Conservation (phyloP, 2,113 vertebrate species). For the Petromus typicus region DNA sequence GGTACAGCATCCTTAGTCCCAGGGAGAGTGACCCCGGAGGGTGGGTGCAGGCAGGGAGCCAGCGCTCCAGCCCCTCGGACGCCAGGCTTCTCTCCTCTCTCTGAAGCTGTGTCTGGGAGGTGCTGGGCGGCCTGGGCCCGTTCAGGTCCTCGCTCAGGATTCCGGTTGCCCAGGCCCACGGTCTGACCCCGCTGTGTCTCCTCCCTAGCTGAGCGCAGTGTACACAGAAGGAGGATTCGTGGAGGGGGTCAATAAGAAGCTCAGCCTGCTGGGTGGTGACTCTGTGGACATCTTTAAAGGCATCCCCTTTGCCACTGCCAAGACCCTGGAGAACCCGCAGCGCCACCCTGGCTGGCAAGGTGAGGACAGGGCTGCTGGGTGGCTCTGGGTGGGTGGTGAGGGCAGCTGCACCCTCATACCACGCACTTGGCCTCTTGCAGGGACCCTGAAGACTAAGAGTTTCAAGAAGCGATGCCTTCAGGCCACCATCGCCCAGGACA, state of each 20-base stretch:
- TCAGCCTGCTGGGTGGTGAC: conserved; percentile 83
- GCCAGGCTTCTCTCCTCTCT: background rate
- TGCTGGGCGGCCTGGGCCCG: background rate
- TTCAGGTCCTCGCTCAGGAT: fast-evolving
- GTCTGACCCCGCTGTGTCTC: background rate
- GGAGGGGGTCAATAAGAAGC: conserved; percentile 88
- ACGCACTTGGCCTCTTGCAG: conserved; percentile 76
- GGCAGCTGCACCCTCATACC: fast-evolving
- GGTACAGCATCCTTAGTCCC: background rate
- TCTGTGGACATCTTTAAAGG: conserved; percentile 94
- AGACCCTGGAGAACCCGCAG: conserved; percentile 90
- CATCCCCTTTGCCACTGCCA: conserved; percentile 92
- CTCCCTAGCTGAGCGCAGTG: conserved; percentile 91
- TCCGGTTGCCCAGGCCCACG: fast-evolving
- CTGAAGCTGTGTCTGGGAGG: background rate
- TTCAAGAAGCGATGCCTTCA: conserved; percentile 91
- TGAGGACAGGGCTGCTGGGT: conserved; percentile 71
- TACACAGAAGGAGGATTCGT: conserved; percentile 94
- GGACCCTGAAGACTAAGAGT: conserved; percentile 87
- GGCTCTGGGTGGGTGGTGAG: fast-evolving
- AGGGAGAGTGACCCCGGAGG: background rate
- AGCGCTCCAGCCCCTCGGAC: fast-evolving
- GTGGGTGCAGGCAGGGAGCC: fast-evolving
- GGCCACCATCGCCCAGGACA: conserved; percentile 85
- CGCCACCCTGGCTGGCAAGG: conserved; percentile 95